These are phyloP conservation scores for Resseliella maxima DNA, from an alignment of 2,888 invertebrate genomes.

Conservation along the genomic window DNA sequence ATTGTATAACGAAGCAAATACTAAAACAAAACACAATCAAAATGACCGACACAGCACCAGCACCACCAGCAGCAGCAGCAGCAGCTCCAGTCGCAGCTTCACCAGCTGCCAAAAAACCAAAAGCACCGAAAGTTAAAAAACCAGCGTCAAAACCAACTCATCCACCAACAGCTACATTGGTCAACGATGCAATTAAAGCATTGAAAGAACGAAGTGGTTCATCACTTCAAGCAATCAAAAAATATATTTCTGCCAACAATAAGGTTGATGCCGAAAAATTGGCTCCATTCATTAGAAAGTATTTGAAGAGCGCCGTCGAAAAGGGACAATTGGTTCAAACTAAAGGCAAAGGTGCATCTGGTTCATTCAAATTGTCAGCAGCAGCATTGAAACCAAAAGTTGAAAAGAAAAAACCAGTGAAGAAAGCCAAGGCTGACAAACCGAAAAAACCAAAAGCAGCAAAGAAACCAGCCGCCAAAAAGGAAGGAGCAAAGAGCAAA, in stretches of 20 bases:
- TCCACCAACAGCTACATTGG: no score
- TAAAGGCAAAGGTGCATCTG: conserved; percentile 71
- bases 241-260: conserved; percentile 73
- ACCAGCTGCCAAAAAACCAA: conserved; percentile 13
- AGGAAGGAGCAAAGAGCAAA: not conserved
- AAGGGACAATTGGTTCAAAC: conserved; percentile 70
- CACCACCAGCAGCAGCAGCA: no score
- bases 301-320: conserved; percentile 70
- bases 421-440: not conserved
- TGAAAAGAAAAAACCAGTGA: not conserved
- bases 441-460: not conserved
- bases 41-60: not conserved
- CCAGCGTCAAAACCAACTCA: no score
- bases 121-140: conserved; percentile 62
- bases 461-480: conserved; percentile 1
- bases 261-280: conserved; percentile 72
- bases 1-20: not conserved
- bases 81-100: not conserved
- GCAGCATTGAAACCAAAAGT: no score
- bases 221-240: conserved; percentile 72
- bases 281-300: conserved; percentile 72
- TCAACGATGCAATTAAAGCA: no score
- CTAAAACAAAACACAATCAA: not conserved
- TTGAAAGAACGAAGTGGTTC: no score
- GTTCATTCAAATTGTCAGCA: conserved; percentile 68